Evolutionary conservation across 2,888 invertebrate species (phyloP).

Genomic region (Aporophyla nigra): DNA sequence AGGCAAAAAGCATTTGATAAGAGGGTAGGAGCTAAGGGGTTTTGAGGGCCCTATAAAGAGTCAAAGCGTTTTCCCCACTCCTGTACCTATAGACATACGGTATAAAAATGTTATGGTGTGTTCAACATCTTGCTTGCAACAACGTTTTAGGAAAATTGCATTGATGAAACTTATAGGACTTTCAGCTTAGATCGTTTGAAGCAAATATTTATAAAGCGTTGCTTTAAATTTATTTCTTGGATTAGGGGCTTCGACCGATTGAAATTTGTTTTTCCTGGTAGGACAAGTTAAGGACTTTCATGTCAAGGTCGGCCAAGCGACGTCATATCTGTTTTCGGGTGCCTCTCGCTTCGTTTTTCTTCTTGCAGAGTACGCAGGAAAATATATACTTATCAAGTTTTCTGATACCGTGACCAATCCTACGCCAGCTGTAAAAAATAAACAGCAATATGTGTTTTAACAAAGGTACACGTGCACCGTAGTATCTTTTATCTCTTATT

Average conservation of each 20-base stretch:
- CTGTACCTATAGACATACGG: constrained; percentile 42
- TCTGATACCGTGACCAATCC: not conserved
- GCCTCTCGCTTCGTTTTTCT: constrained; percentile 13
- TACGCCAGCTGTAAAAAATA: constrained; percentile 12
- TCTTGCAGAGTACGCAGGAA: constrained; percentile 5
- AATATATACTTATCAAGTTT: constrained; percentile 1
- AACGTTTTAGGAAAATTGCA: constrained; percentile 50
- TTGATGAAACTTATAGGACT: constrained; percentile 16
- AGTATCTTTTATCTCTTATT: not conserved
- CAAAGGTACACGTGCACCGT: constrained; percentile 3
- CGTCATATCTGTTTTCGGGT: constrained; percentile 50
- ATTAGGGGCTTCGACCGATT: constrained; percentile 12
- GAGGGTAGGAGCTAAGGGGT: constrained; percentile 60
- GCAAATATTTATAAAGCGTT: constrained; percentile 1
- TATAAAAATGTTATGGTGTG: constrained; percentile 52
- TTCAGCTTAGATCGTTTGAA: constrained; percentile 6
- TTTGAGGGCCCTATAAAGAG: constrained; percentile 61
- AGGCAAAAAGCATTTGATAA: constrained; percentile 64
- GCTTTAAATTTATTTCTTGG: constrained; percentile 12
- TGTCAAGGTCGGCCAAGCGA: constrained; percentile 51
- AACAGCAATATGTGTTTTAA: constrained; percentile 8
- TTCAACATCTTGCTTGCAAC: constrained; percentile 33
- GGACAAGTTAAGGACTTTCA: constrained; percentile 16
- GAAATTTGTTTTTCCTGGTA: constrained; percentile 43
- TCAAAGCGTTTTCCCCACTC: constrained; percentile 58